Evolutionary conservation across 2,113 vertebrate species (phyloP), one percentile per base, ranked within the genome.

Genomic region (Capra hircus): DNA sequence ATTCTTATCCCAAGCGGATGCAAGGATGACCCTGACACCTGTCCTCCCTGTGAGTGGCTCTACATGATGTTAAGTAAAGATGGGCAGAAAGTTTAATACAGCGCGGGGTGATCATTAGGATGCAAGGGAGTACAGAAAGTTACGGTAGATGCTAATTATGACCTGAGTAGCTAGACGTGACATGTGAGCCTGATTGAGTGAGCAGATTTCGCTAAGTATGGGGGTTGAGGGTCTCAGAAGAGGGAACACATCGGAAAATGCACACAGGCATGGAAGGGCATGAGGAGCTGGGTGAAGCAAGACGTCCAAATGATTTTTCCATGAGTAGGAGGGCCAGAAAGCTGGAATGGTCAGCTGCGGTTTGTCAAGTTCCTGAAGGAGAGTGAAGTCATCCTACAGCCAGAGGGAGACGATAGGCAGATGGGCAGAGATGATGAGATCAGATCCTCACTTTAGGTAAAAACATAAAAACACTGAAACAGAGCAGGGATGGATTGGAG

Each of bases 41-140:
- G 21, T 0, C 10, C 33, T 8, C 4, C 3, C 4, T 40, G 71
- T 5, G 48, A 36, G 36, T 19, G 25, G n/a, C 7, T 86, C 36
- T 1, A 12, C 1, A 0, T 19, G 53, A 6, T 1, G 1, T 0
- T 5, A 28, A 81, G 78, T 33, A 60, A 10, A 36, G 40, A n/a
- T 0, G 0, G 43, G 45, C 81, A 9, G 67, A 60, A 21, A 27
- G 33, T 40, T 45, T 45, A 27, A 21, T 5, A 40, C 0, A 27
- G 6, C 7, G 4, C 67, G 11, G 7, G 40, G 2, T 9, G 60
- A 33, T 8, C 6, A 11, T n/a, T 52, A n/a, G 91, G 62, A 48
- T 1, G 2, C 21, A 16, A 12, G 8, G 5, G 14, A 43, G n/a
- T 7, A 10, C 27, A 53, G 55, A 64, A 40, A 21, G 27, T 62